Percentiles rank a stretch among this genome's conserved stretches.
These are phyloP conservation scores for Hydropotes inermis DNA, from an alignment of 2,113 vertebrate species.

Conservation along the genomic window DNA sequence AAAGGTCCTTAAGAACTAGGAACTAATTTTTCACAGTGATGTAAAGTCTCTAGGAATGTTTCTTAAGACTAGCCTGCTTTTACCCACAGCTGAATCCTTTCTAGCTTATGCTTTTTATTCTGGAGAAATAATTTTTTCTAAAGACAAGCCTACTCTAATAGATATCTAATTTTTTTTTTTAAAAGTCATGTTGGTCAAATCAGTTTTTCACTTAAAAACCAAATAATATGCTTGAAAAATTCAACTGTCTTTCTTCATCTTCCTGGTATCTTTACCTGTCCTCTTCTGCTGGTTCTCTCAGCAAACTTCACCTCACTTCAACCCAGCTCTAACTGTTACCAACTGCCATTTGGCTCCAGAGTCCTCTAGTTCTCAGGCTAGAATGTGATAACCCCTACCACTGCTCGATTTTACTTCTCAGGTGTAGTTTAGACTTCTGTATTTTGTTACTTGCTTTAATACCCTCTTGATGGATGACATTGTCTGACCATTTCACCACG, in stretches of 20 bases:
- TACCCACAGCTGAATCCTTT: conserved; percentile 31
- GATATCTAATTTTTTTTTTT: not conserved
- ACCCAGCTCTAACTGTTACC: conserved; percentile 26
- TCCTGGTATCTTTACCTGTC: not conserved
- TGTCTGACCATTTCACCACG: not conserved
- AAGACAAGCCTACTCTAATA: not conserved
- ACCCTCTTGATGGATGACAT: not conserved
- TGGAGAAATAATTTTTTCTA: conserved; percentile 26
- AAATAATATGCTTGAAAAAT: not conserved
- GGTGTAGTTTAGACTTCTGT: not conserved
- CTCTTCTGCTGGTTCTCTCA: not conserved
- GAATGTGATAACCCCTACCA: not conserved
- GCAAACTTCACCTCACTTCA: not conserved
- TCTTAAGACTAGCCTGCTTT: not conserved
- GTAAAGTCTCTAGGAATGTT: not conserved
- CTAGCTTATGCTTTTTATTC: conserved; percentile 1
- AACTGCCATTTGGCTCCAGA: not conserved
- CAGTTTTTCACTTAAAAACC: conserved; percentile 15
- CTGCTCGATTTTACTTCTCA: not conserved
- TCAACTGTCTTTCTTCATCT: not conserved
- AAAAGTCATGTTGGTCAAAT: not conserved
- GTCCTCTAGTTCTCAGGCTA: conserved; percentile 12
- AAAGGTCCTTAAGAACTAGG: not conserved
- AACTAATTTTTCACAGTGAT: conserved; percentile 19
- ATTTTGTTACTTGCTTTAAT: not conserved